A percentile compares a stretch with the other conserved stretches of the same genome.
Conservation (phyloP, 2,888 invertebrate species). For the Strigamia maritima region DNA sequence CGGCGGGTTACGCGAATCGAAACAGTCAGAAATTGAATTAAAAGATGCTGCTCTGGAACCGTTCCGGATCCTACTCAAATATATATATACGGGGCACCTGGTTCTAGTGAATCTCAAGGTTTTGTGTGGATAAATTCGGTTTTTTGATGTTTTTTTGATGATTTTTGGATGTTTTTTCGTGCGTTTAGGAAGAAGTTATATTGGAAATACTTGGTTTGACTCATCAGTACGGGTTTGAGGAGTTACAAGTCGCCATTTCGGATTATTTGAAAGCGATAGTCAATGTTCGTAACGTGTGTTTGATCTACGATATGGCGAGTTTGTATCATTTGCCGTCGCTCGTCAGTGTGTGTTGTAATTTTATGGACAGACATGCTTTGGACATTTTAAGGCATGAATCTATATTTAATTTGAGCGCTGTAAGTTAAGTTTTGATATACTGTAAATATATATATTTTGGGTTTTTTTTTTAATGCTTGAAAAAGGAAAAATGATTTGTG, state of each 20-base stretch:
- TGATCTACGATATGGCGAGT: constrained; percentile 89
- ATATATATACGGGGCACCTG: constrained; percentile 86
- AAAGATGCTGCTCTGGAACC: constrained; percentile 77
- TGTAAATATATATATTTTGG: neutral
- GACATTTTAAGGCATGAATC: constrained; percentile 80
- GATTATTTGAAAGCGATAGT: constrained; percentile 87
- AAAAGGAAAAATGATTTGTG: no score
- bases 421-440: constrained; percentile 52
- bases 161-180: neutral
- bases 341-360: constrained; percentile 76
- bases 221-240: constrained; percentile 91
- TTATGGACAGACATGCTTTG: constrained; percentile 82
- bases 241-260: constrained; percentile 86
- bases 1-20: constrained; percentile 63
- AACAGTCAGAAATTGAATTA: constrained; percentile 75
- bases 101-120: constrained; percentile 62
- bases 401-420: constrained; percentile 78
- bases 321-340: constrained; percentile 62
- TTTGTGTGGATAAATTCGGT: no score
- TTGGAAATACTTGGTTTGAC: constrained; percentile 74
- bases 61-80: constrained; percentile 84
- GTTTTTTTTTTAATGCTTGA: no score
- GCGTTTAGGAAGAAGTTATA: constrained; percentile 53
- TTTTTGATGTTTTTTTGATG: constrained; percentile 16
- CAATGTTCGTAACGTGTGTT: constrained; percentile 83